A percentile compares a stretch with the other conserved stretches of the same genome.
Evolutionary conservation across 2,888 invertebrate genomes (phyloP).

Genomic region (Leptinotarsa peninsularis): DNA sequence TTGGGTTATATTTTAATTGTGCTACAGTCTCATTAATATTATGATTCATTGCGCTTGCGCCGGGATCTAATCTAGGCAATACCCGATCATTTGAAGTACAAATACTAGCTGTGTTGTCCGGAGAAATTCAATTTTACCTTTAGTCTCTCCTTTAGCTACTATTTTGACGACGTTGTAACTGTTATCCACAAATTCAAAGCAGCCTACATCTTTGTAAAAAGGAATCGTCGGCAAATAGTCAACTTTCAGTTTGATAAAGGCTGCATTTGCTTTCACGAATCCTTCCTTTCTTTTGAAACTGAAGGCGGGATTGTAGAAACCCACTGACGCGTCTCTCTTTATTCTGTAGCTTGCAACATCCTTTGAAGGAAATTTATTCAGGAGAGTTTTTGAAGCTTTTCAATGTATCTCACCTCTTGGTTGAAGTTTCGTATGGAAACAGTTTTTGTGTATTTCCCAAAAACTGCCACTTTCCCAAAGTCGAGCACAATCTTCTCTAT

Average conservation of each 20-base stretch:
- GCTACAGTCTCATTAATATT: too few species aligned
- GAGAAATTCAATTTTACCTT: slow-evolving; percentile 53
- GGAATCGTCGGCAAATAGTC: slow-evolving; percentile 60
- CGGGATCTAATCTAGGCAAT: too few species aligned
- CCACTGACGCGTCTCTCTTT: slow-evolving; percentile 28
- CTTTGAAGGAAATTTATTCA: slow-evolving; percentile 6
- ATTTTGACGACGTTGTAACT: slow-evolving; percentile 51
- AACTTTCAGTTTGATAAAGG: slow-evolving; percentile 55
- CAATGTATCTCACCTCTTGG: slow-evolving; percentile 27
- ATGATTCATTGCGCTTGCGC: too few species aligned
- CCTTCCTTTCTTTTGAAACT: slow-evolving; percentile 58
- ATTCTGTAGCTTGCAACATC: slow-evolving; percentile 40
- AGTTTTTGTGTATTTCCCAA: slow-evolving; percentile 29
- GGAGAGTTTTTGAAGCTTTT: background rate
- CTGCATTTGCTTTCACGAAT: slow-evolving; percentile 51
- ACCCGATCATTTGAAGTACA: too few species aligned
- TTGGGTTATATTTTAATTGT: too few species aligned
- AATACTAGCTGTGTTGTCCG: too few species aligned
- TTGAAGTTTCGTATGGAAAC: slow-evolving; percentile 30
- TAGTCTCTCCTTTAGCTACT: slow-evolving; percentile 54
- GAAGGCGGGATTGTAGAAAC: slow-evolving; percentile 61
- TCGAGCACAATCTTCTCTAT: slow-evolving; percentile 28
- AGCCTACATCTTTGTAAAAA: slow-evolving; percentile 58
- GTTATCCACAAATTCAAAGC: slow-evolving; percentile 59
- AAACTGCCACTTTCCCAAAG: slow-evolving; percentile 43